Conservation (phyloP, 2,797 vertebrate species). For the Galagoides demidoff region DNA sequence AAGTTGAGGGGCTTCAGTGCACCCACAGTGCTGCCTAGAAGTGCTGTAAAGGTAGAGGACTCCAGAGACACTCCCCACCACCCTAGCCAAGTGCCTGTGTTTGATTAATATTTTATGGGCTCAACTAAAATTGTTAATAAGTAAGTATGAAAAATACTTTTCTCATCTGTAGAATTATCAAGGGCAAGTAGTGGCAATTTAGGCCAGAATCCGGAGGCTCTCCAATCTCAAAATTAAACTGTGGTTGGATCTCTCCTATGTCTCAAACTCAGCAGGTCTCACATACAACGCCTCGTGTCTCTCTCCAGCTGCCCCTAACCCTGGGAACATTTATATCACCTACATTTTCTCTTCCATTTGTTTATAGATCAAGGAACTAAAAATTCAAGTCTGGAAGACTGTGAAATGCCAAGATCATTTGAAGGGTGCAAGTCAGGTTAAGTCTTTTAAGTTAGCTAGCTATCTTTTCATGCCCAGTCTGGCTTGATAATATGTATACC, state of each 20-base stretch:
- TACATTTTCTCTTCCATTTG: background rate
- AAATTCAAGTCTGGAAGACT: background rate
- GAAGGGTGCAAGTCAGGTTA: background rate
- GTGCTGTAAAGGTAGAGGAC: background rate
- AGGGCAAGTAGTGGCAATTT: background rate
- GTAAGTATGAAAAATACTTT: background rate
- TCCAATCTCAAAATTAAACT: background rate
- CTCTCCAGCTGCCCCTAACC: background rate
- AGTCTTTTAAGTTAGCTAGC: background rate
- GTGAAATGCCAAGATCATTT: background rate
- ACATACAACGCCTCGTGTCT: background rate
- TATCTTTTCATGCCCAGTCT: background rate
- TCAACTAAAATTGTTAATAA: background rate
- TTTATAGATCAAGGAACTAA: background rate
- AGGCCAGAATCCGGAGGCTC: background rate
- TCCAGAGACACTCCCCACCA: background rate
- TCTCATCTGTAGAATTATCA: background rate
- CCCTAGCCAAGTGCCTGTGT: background rate
- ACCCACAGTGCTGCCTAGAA: background rate
- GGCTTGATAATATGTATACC: background rate
- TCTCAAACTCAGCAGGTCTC: background rate
- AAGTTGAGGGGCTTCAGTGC: accelerated
- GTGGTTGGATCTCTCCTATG: background rate
- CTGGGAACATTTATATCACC: background rate
- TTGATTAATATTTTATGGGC: background rate